Evolutionary conservation across 2,797 vertebrate genomes (phyloP).

Genomic region (Epinephelus awoara): DNA sequence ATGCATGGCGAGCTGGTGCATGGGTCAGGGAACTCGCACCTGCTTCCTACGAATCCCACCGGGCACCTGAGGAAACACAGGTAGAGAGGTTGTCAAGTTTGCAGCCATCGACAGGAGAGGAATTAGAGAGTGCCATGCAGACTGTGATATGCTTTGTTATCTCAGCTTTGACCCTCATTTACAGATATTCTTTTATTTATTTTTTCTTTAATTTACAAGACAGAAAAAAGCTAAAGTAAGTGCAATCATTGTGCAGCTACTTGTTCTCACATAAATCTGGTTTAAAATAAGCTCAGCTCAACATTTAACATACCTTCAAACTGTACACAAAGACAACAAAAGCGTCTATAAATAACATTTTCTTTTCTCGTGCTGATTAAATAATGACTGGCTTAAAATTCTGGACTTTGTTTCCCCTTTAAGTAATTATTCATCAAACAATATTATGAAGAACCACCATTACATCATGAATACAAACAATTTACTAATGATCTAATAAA

Average conservation of each 20-base stretch:
- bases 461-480: not conserved
- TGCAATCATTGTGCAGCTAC: not conserved
- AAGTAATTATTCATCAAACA: not conserved
- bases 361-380: not conserved
- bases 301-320: not conserved
- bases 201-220: no score
- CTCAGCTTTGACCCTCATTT: no score
- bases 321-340: not conserved
- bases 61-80: conserved; percentile 73
- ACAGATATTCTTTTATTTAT: no score
- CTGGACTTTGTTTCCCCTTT: not conserved
- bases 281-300: not conserved
- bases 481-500: conserved; percentile 26
- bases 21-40: conserved; percentile 81
- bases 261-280: not conserved
- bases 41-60: conserved; percentile 72
- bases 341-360: not conserved
- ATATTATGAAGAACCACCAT: not conserved
- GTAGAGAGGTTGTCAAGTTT: not conserved
- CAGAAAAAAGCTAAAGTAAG: not conserved
- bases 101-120: not conserved
- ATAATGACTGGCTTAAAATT: not conserved
- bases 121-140: not conserved
- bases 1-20: conserved; percentile 73
- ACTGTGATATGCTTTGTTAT: no score